A percentile compares a stretch with the other conserved stretches of the same genome.
phyloP scores from a whole-genome alignment of 2,797 vertebrate genomes.

The Peromyscus melanophrys region DNA sequence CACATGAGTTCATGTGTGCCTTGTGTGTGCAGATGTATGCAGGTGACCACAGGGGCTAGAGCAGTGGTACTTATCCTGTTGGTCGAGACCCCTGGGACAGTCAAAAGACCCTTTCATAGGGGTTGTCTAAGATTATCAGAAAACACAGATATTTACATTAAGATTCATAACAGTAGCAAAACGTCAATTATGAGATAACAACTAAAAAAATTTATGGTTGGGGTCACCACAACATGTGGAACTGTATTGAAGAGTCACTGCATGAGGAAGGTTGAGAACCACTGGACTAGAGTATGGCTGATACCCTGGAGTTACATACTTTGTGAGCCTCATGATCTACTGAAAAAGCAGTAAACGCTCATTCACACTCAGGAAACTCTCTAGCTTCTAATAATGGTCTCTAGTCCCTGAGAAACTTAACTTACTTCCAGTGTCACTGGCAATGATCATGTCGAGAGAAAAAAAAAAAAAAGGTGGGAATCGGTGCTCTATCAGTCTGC shows the following conservation, averaged over 20 bases:
- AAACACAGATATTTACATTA: neutral
- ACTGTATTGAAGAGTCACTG: neutral
- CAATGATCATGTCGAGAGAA: neutral
- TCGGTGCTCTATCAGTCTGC: neutral
- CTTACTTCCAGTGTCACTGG: conserved; percentile 3
- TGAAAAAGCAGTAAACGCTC: neutral
- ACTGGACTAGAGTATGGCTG: neutral
- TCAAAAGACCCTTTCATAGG: neutral
- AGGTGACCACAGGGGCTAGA: too few species aligned
- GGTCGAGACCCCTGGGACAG: neutral
- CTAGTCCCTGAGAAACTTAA: conserved; percentile 24
- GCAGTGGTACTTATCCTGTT: neutral
- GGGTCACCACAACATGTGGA: neutral
- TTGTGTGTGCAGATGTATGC: neutral
- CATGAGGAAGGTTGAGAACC: neutral
- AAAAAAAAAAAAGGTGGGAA: too few species aligned
- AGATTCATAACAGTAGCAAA: neutral
- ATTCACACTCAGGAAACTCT: too few species aligned
- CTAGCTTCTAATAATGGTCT: neutral
- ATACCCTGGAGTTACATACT: neutral
- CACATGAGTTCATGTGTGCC: neutral
- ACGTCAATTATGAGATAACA: neutral
- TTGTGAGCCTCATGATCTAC: neutral
- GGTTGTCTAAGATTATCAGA: neutral
- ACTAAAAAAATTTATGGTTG: neutral